Evolutionary conservation across 1,140 invertebrate genomes (phyloP).

Genomic region (Diorhabda elongata): DNA sequence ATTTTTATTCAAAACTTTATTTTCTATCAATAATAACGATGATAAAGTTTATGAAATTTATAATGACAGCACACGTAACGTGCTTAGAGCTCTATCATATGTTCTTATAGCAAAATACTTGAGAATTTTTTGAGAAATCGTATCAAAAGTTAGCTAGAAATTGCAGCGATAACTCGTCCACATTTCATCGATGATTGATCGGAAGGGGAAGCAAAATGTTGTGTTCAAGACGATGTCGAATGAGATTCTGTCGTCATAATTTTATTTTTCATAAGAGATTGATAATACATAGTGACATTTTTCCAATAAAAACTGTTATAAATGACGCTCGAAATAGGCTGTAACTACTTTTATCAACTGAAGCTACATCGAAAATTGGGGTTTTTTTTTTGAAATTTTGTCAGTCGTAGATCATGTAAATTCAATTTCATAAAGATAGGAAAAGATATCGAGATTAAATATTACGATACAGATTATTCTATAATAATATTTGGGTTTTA

Average conservation of each 20-base stretch:
- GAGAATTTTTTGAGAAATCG: no score
- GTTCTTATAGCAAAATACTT: no score
- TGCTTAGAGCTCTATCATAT: no score
- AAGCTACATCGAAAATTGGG: not conserved
- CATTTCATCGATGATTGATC: not conserved
- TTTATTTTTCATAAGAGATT: constrained; percentile 3
- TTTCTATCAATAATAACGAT: no score
- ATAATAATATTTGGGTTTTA: no score
- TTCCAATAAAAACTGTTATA: constrained; percentile 1
- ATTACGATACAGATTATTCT: no score
- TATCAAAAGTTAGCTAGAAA: constrained; percentile 3
- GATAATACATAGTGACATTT: not conserved
- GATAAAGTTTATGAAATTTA: no score
- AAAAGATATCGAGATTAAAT: no score
- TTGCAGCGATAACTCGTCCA: not conserved
- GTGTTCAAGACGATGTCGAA: constrained; percentile 1
- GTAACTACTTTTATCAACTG: not conserved
- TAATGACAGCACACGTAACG: no score
- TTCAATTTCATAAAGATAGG: no score
- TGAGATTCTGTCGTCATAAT: not conserved
- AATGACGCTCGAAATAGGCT: not conserved
- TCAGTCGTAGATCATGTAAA: not conserved
- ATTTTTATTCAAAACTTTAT: no score
- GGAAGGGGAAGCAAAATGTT: not conserved
- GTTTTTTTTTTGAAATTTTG: not conserved